Base-by-base conservation (phyloP, 2,888 invertebrate species). In the Cryptus armator region DNA sequence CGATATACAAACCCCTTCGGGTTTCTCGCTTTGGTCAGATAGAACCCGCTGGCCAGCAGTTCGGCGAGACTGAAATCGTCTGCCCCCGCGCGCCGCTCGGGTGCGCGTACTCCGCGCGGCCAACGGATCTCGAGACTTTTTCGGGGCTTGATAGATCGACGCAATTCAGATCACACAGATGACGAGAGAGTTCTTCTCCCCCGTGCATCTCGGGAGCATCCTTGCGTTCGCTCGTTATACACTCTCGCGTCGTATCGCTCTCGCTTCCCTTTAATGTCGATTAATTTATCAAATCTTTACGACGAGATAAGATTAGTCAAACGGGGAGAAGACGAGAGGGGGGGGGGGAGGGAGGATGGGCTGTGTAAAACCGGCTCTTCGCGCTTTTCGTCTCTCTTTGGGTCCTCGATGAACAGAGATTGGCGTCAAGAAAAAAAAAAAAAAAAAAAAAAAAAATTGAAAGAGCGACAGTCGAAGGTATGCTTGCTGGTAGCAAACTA, bases 281-380 rank as follows among this genome's bases (percentile, higher is more conserved):
- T 92, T 92, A 92, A 92, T 92, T 92, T 92, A 92, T 92, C 92
- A 92, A 90, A 86, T 84, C 85, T 78, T 53, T 48, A 67, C 84
- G 83, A 87, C 83, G 85, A 87, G 87, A 85, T 71, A 85, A 81
- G 85, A 85, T 76, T 67, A 81, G 48, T 48, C 19, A 9, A 9
- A 37, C 1, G 37, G 37, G 37, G 1, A 5, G 37, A 6, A 24
- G 2, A 24, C n/a, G n/a, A n/a, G n/a, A 24, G 24, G 2, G 1
- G 24, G 37, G 14, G 79, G 12, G n/a, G 68, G 29, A 62, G 12
- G n/a, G 68, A 16, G 48, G 51, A 29, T 37, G 62, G 74, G 78
- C 76, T 24, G 71, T 70, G 68, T 76, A 71, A 53, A 84, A 87
- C 81, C 85, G 82, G 81, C 82, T 74, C 82, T 75, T 75, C 81